phyloP scores from a whole-genome alignment of 2,797 vertebrate genomes.

The Mycteria americana region DNA sequence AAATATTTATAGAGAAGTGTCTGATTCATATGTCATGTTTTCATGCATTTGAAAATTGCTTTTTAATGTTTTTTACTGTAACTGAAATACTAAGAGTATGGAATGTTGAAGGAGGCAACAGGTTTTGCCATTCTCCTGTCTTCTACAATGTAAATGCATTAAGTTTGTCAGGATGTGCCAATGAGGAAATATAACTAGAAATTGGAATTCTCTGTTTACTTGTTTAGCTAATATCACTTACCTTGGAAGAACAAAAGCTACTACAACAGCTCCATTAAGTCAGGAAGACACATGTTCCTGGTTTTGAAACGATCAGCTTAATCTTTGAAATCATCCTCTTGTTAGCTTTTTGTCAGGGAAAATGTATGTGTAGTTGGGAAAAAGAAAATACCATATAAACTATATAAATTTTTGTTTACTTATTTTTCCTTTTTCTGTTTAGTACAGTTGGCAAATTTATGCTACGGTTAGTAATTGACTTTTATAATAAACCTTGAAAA shows the following conservation, averaged over 20 bases:
- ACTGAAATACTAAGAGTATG: not conserved
- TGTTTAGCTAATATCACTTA: not conserved
- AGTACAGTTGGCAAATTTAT: not conserved
- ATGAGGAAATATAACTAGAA: not conserved
- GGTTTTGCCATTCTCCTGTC: not conserved
- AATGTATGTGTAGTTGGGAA: not conserved
- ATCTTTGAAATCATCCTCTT: not conserved
- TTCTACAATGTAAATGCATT: not conserved
- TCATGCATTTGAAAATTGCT: not conserved
- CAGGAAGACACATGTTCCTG: not conserved
- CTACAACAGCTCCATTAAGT: not conserved
- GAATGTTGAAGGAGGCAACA: not conserved
- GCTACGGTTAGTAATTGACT: not conserved
- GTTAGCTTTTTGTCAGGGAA: not conserved
- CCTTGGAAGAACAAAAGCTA: not conserved
- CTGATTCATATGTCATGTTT: not conserved
- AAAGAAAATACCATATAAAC: not conserved
- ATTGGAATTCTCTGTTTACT: not conserved
- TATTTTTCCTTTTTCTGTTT: not conserved
- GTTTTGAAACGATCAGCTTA: rapidly evolving
- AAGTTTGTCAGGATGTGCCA: not conserved
- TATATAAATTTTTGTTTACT: not conserved
- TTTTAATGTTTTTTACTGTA: not conserved
- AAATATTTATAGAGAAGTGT: not conserved
- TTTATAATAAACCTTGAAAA: not conserved